These are phyloP conservation scores for Callipepla squamata DNA, from an alignment of 2,113 vertebrate genomes.

Conservation along the genomic window DNA sequence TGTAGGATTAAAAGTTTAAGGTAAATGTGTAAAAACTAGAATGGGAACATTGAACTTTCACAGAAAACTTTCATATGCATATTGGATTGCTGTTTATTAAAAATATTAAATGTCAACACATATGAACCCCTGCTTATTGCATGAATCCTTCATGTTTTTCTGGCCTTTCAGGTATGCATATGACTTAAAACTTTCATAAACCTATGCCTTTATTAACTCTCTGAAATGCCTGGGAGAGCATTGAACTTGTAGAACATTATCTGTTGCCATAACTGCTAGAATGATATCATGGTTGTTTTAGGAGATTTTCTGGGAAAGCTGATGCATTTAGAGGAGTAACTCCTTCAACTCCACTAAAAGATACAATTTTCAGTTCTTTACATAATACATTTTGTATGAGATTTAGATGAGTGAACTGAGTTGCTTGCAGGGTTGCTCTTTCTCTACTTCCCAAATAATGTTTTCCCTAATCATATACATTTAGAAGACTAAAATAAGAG, in stretches of 20 bases:
- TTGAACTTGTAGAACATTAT: background rate
- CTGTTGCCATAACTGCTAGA: background rate
- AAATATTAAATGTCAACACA: background rate
- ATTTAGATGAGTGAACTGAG: background rate
- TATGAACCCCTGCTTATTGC: background rate
- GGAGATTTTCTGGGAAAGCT: background rate
- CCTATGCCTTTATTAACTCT: background rate
- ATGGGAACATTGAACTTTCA: background rate
- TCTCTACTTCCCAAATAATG: background rate
- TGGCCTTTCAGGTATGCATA: background rate
- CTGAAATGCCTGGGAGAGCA: background rate
- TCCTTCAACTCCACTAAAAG: background rate
- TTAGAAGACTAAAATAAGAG: background rate
- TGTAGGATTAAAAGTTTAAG: background rate
- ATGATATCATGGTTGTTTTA: conserved; percentile 1
- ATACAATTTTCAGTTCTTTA: background rate
- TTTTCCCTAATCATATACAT: background rate
- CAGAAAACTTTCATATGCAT: background rate
- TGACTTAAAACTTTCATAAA: background rate
- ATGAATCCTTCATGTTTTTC: background rate
- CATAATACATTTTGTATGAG: conserved; percentile 32
- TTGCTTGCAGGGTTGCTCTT: background rate
- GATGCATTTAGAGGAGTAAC: background rate
- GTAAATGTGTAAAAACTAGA: background rate
- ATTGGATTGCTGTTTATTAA: background rate